phyloP scores from a whole-genome alignment of 2,113 vertebrate species.

The Antigone vipio region DNA sequence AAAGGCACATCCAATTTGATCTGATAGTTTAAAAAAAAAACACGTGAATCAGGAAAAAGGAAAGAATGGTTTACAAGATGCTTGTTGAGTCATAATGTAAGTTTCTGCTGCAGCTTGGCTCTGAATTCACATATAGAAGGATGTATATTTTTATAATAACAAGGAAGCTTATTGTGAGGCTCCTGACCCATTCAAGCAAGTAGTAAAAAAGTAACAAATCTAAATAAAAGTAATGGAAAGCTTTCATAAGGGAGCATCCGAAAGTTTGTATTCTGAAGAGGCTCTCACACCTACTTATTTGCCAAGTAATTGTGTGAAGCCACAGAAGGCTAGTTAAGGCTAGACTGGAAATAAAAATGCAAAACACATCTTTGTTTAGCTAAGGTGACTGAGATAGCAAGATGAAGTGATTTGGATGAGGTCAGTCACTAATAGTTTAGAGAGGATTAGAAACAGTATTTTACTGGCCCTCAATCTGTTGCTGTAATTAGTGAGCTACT shows the following conservation, averaged over 20 bases:
- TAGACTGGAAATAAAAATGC: background rate
- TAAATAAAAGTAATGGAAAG: background rate
- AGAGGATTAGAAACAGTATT: constrained; percentile 33
- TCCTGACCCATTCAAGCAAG: background rate
- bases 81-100: background rate
- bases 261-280: background rate
- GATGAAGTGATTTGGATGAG: constrained; percentile 12
- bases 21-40: background rate
- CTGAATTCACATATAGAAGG: background rate
- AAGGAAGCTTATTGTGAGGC: background rate
- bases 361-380: background rate
- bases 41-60: background rate
- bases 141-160: background rate
- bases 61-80: background rate
- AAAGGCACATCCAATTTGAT: fast-evolving
- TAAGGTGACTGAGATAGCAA: background rate
- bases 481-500: background rate
- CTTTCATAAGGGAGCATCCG: background rate
- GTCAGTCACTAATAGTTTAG: constrained; percentile 22
- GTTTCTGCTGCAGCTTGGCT: background rate
- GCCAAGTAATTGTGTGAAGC: background rate
- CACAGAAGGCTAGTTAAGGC: background rate
- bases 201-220: background rate
- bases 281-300: background rate
- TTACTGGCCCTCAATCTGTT: background rate